phyloP scores from a whole-genome alignment of 2,888 invertebrate species.

The Pseudoips prasinana region DNA sequence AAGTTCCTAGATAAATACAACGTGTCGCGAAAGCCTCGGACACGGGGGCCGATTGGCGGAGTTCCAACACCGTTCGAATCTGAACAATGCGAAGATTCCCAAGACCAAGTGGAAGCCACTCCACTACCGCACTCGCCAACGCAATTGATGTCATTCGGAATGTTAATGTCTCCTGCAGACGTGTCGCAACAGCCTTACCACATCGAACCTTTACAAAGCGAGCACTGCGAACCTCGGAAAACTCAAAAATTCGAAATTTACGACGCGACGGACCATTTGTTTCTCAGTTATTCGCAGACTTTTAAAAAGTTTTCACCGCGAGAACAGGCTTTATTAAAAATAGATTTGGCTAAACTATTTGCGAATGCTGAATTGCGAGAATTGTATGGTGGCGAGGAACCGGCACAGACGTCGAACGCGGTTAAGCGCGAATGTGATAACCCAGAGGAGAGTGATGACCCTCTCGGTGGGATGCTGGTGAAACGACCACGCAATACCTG shows the following conservation, averaged over 20 bases:
- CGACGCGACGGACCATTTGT: slow-evolving; percentile 35
- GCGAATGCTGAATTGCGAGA: slow-evolving; percentile 28
- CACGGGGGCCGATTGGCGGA: neutral
- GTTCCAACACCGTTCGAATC: neutral
- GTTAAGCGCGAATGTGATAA: slow-evolving; percentile 1
- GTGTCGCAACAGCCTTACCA: neutral
- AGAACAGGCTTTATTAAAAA: slow-evolving; percentile 29
- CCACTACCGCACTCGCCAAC: slow-evolving; percentile 11
- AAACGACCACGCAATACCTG: no score
- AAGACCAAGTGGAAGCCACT: neutral
- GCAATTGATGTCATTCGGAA: slow-evolving; percentile 9
- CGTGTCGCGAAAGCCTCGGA: slow-evolving; percentile 11
- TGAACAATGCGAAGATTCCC: neutral
- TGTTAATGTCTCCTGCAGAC: neutral
- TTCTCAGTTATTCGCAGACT: slow-evolving; percentile 34
- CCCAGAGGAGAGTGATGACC: neutral
- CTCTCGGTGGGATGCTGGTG: neutral
- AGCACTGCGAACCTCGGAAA: slow-evolving; percentile 2
- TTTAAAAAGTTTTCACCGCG: slow-evolving; percentile 30
- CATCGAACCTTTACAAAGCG: slow-evolving; percentile 1
- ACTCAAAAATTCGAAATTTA: slow-evolving; percentile 10
- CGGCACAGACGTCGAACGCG: neutral
- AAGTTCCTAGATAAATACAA: slow-evolving; percentile 31
- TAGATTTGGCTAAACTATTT: slow-evolving; percentile 39
- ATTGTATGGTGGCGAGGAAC: slow-evolving; percentile 1